Percentiles rank a stretch among this genome's conserved stretches.
These are phyloP conservation scores for Platypus cylindrus DNA, from an alignment of 2,888 invertebrate genomes.

Conservation along the genomic window DNA sequence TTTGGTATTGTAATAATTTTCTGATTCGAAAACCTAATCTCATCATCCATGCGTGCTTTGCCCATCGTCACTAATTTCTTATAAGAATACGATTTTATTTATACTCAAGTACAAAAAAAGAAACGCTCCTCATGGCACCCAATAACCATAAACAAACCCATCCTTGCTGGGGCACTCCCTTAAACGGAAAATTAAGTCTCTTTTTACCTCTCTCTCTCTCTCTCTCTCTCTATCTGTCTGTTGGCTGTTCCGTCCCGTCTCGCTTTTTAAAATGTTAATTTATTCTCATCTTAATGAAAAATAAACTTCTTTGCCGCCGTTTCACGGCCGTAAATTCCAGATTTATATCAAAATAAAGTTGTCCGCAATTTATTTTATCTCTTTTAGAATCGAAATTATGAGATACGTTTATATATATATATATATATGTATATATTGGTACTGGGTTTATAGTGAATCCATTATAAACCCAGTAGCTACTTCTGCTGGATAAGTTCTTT, in stretches of 20 bases:
- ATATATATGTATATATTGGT: too few relatives aligned
- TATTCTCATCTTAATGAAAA: constrained; percentile 20
- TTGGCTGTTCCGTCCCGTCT: constrained; percentile 1
- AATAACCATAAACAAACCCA: constrained; percentile 13
- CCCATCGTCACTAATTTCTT: too few relatives aligned
- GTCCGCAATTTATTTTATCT: constrained; percentile 29
- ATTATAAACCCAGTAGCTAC: constrained; percentile 18
- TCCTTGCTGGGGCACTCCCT: constrained; percentile 7
- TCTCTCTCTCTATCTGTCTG: neutral
- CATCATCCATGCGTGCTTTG: too few relatives aligned
- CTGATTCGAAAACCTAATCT: too few relatives aligned
- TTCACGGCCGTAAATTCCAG: constrained; percentile 21
- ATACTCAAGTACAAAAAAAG: neutral
- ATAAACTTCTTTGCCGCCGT: constrained; percentile 18
- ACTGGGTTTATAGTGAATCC: too few relatives aligned
- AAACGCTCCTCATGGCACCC: constrained; percentile 5
- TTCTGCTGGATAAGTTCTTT: too few relatives aligned
- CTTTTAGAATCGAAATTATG: constrained; percentile 30
- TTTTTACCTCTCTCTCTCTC: too few relatives aligned
- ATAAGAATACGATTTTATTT: neutral
- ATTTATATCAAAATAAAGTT: constrained; percentile 27
- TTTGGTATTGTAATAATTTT: too few relatives aligned
- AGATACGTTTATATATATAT: too few relatives aligned
- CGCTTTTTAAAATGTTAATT: constrained; percentile 16
- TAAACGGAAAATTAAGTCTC: constrained; percentile 8